phyloP scores from a whole-genome alignment of 1,140 invertebrate species.

The Listronotus bonariensis region DNA sequence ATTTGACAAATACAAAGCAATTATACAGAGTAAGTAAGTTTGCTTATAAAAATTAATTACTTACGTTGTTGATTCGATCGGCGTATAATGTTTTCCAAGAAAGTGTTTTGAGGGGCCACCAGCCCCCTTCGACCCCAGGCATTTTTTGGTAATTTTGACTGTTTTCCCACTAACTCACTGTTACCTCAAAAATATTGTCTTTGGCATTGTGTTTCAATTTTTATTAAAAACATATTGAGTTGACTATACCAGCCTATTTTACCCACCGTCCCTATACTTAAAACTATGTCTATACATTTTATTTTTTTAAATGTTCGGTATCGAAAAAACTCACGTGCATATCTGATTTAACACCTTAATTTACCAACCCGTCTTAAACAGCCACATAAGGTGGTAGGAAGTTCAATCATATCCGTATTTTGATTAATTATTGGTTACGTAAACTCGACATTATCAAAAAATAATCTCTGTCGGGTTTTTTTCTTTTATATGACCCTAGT shows the following conservation, averaged over 20 bases:
- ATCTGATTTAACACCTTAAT: background rate
- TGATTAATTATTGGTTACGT: slow-evolving; percentile 16
- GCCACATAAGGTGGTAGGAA: background rate
- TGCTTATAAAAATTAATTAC: slow-evolving; percentile 49
- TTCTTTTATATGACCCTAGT: background rate
- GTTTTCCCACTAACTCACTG: slow-evolving; percentile 17
- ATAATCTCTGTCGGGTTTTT: slow-evolving; percentile 6
- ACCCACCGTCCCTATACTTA: slow-evolving; percentile 9
- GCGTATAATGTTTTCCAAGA: slow-evolving; percentile 98
- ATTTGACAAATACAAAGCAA: too few species aligned
- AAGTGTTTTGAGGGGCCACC: slow-evolving; percentile 99
- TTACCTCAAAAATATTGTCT: slow-evolving; percentile 17
- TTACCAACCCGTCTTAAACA: background rate
- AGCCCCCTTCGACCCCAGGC: slow-evolving; percentile 94
- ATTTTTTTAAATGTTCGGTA: background rate
- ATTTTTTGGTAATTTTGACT: slow-evolving; percentile 61
- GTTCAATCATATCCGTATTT: background rate
- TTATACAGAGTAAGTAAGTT: background rate
- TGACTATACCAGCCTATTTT: slow-evolving; percentile 1
- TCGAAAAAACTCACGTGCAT: background rate
- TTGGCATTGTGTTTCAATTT: slow-evolving; percentile 8
- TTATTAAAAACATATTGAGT: background rate
- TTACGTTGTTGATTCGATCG: slow-evolving; percentile 97
- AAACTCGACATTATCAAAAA: slow-evolving; percentile 12
- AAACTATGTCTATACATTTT: background rate